These are phyloP conservation scores for Pholis gunnellus DNA, from an alignment of 2,113 vertebrate species.

Conservation along the genomic window DNA sequence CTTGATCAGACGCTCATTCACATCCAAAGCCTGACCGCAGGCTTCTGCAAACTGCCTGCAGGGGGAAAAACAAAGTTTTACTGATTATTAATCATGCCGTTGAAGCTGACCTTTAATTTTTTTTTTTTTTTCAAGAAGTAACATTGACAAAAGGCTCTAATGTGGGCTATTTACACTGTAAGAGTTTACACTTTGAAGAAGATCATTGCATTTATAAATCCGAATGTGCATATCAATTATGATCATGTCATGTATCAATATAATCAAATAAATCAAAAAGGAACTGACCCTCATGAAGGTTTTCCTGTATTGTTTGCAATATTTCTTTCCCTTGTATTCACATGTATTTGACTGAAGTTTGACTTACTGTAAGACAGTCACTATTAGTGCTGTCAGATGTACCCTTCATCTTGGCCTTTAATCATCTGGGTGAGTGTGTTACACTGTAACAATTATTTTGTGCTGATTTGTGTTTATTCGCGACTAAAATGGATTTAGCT, in stretches of 20 bases:
- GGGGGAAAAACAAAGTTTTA: background rate
- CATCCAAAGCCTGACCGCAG: conserved; percentile 95
- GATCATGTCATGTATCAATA: background rate
- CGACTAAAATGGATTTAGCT: background rate
- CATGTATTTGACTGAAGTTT: background rate
- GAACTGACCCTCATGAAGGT: background rate
- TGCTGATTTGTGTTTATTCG: background rate
- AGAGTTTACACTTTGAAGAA: background rate
- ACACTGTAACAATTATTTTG: background rate
- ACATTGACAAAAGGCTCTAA: background rate
- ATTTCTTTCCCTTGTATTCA: background rate
- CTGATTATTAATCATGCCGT: background rate
- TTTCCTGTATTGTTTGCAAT: background rate
- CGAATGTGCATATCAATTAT: background rate
- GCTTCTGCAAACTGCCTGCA: conserved; percentile 96
- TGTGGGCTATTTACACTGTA: background rate
- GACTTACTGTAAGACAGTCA: background rate
- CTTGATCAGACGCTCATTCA: conserved; percentile 97
- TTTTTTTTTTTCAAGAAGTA: background rate
- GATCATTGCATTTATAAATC: background rate
- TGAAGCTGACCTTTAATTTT: background rate
- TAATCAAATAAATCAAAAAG: background rate
- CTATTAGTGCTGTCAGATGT: background rate
- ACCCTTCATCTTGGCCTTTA: background rate
- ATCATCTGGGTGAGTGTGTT: background rate